phyloP scores from a whole-genome alignment of 2,113 vertebrate species.

The Tetraodon nigroviridis region DNA sequence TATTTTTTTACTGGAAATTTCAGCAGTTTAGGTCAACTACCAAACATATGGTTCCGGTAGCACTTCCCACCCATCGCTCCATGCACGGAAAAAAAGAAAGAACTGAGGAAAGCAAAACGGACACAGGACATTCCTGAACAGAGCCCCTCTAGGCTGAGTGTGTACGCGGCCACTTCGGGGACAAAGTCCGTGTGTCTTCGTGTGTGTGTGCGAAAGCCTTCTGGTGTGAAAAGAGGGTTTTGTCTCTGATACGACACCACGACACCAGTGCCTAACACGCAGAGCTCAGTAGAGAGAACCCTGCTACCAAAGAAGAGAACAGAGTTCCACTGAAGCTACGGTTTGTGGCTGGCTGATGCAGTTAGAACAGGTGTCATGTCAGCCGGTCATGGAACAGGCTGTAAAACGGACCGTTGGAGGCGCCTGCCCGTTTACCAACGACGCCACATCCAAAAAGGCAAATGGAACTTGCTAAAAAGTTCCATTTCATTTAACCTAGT shows the following conservation, averaged over 20 bases:
- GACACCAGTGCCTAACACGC: constrained; percentile 13
- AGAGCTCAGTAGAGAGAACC: neutral
- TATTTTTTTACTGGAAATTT: too few species aligned
- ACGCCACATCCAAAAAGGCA: too few species aligned
- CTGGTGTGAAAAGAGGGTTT: constrained; percentile 33
- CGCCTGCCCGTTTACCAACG: too few species aligned
- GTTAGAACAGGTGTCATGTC: too few species aligned
- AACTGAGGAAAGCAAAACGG: constrained; percentile 1
- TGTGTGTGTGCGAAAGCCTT: constrained; percentile 1
- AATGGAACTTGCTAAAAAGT: neutral
- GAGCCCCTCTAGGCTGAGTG: neutral
- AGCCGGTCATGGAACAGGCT: too few species aligned
- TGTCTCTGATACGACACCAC: constrained; percentile 22
- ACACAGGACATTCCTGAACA: constrained; percentile 1
- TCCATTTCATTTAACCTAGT: too few species aligned
- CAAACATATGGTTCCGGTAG: neutral
- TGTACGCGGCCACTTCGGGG: constrained; percentile 10
- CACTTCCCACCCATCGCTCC: neutral
- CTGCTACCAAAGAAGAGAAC: too few species aligned
- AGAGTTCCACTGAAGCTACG: too few species aligned
- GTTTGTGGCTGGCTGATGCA: too few species aligned
- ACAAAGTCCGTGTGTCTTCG: constrained; percentile 8
- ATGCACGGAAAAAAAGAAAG: constrained; percentile 2
- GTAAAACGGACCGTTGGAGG: too few species aligned
- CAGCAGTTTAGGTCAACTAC: neutral